Evolutionary conservation across 2,888 invertebrate genomes (phyloP).

Genomic region (Apamea monoglypha): DNA sequence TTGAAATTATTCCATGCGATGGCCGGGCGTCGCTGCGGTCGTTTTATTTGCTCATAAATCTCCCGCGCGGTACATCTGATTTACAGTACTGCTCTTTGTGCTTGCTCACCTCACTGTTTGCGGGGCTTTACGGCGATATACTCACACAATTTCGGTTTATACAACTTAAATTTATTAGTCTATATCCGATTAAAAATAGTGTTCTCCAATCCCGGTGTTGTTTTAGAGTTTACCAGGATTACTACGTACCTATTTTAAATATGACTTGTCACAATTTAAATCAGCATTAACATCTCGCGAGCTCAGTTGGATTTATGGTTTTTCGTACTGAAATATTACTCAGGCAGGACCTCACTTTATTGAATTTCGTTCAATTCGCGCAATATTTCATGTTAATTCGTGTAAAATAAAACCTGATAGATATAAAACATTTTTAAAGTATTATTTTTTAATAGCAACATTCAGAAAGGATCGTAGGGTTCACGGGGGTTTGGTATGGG

Average conservation of each 20-base stretch:
- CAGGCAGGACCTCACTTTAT: constrained; percentile 18
- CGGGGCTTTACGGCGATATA: constrained; percentile 76
- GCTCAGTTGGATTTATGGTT: constrained; percentile 29
- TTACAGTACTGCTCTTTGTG: constrained; percentile 84
- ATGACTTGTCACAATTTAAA: constrained; percentile 24
- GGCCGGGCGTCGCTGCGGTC: constrained; percentile 78
- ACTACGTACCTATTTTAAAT: constrained; percentile 14
- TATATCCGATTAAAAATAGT: constrained; percentile 64
- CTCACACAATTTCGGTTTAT: constrained; percentile 72
- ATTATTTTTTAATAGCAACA: constrained; percentile 60
- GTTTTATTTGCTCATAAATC: constrained; percentile 86
- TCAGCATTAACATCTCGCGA: constrained; percentile 17
- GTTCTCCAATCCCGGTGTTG: constrained; percentile 27
- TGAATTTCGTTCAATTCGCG: constrained; percentile 34
- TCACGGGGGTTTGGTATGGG: constrained; percentile 67
- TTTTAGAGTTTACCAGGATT: constrained; percentile 33
- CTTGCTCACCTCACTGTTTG: constrained; percentile 79
- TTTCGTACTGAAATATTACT: constrained; percentile 44
- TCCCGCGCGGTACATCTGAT: constrained; percentile 82
- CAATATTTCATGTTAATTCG: constrained; percentile 29
- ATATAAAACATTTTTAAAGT: constrained; percentile 17
- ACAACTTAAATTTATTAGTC: constrained; percentile 69
- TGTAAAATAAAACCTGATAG: constrained; percentile 1
- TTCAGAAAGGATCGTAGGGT: constrained; percentile 48
- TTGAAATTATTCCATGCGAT: constrained; percentile 85